phyloP scores from a whole-genome alignment of 2,888 invertebrate species.

The Diadromus collaris region DNA sequence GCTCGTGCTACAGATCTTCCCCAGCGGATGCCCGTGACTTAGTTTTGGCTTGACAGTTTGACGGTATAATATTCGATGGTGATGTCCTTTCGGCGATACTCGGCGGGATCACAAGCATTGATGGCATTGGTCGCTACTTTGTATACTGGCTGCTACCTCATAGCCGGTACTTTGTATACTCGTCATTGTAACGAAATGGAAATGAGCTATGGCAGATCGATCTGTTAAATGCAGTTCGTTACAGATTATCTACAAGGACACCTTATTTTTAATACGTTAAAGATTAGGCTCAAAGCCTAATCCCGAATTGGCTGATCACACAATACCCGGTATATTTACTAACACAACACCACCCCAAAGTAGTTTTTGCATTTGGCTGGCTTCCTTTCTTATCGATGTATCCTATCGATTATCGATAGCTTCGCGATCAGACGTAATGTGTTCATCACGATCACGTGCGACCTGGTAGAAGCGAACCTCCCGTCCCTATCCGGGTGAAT shows the following conservation, averaged over 20 bases:
- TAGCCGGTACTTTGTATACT: neutral
- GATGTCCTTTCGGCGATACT: neutral
- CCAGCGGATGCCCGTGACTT: neutral
- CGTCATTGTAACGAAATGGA: neutral
- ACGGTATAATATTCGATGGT: neutral
- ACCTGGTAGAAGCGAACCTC: neutral
- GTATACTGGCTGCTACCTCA: neutral
- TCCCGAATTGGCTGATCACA: neutral
- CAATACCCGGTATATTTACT: neutral
- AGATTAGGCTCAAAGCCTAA: neutral
- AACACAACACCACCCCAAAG: neutral
- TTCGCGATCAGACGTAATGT: neutral
- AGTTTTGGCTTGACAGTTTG: neutral
- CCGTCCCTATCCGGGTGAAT: conserved; percentile 5
- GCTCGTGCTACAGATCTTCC: neutral
- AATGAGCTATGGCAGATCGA: neutral
- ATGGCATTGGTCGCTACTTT: neutral
- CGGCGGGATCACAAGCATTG: neutral
- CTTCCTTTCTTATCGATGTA: neutral
- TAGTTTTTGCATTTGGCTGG: neutral
- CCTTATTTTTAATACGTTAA: neutral
- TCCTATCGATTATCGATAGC: neutral
- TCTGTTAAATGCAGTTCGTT: neutral
- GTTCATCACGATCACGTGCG: neutral
- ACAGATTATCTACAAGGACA: neutral